phyloP scores from a whole-genome alignment of 2,797 vertebrate species.

The Microcaecilia unicolor region DNA sequence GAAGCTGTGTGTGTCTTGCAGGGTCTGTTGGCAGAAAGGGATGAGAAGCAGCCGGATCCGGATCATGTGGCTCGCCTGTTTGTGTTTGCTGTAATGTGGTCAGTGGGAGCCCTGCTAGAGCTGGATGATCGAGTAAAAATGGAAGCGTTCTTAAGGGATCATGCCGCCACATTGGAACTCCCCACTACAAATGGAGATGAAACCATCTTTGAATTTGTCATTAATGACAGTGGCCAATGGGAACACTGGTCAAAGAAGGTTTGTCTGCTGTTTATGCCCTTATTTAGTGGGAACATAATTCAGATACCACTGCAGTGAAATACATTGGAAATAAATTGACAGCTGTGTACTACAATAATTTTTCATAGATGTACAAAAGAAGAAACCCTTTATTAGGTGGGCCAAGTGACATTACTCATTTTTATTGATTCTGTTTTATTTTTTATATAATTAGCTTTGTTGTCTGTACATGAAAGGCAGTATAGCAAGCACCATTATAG shows the following conservation, averaged over 20 bases:
- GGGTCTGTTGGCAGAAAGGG: slow-evolving; percentile 56
- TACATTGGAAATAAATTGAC: too few species aligned
- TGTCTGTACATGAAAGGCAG: too few species aligned
- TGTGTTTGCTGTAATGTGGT: slow-evolving; percentile 73
- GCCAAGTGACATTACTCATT: too few species aligned
- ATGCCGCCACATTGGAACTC: slow-evolving; percentile 53
- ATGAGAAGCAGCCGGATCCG: slow-evolving; percentile 49
- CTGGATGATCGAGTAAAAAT: slow-evolving; percentile 65
- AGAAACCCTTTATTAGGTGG: too few species aligned
- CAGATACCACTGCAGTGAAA: too few species aligned
- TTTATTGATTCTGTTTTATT: too few species aligned
- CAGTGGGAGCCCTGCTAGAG: slow-evolving; percentile 67
- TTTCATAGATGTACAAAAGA: too few species aligned
- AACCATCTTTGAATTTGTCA: slow-evolving; percentile 68
- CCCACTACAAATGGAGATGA: slow-evolving; percentile 53
- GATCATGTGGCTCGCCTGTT: slow-evolving; percentile 56
- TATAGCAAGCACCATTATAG: too few species aligned
- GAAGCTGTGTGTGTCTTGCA: slow-evolving; percentile 17
- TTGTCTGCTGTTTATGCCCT: not conserved
- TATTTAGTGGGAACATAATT: too few species aligned
- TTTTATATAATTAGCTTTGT: too few species aligned
- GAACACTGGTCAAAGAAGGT: slow-evolving; percentile 72
- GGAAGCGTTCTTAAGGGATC: slow-evolving; percentile 58
- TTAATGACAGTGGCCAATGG: slow-evolving; percentile 59
- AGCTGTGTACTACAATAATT: too few species aligned